Base-by-base conservation (phyloP, 2,888 invertebrate genomes). In the Aplocera efformata region DNA sequence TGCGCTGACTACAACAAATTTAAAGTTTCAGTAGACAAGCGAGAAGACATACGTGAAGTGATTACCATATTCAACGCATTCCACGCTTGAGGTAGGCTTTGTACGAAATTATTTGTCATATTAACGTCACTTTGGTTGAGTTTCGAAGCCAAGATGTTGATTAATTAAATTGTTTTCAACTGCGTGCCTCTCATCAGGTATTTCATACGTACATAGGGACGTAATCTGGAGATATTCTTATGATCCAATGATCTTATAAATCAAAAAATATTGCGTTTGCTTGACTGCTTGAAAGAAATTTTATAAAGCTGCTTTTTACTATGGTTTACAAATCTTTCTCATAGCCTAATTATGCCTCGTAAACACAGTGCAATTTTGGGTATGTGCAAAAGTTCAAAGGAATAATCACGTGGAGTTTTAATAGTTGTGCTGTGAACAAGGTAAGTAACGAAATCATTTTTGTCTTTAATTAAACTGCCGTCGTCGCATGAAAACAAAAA, bases 101-200 rank as follows among this genome's bases (percentile, higher is more conserved):
- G 63, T 62, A 72, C 78, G 78, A 79, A 83, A 83, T 83, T 79
- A 82, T 84, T 84, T 84, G 82, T 84, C 84, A 84, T 80, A 84
- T 84, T 84, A 84, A 84, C 78, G 84, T 85, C 84, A 82, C 74
- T 81, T 72, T 54, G 45, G 57, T 60, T 60, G 71, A 75, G 72
- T 77, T 79, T 73, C 74, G 63, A 70, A 67, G 68, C 60, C 60
- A 58, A 68, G 70, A 76, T 77, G 74, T 72, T 84, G 79, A 81
- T 80, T 74, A 77, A 83, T 82, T 79, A 72, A 79, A 79, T 83
- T 79, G 74, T 67, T 60, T 70, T 69, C 67, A 71, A 72, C 65
- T 17, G n/a, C n/a, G n/a, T n/a, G n/a, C n/a, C n/a, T n/a, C n/a
- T n/a, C n/a, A n/a, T n/a, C n/a, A n/a, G n/a, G n/a, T n/a, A n/a